Conservation (phyloP, 2,113 vertebrate species). For the Bubalus kerabau region DNA sequence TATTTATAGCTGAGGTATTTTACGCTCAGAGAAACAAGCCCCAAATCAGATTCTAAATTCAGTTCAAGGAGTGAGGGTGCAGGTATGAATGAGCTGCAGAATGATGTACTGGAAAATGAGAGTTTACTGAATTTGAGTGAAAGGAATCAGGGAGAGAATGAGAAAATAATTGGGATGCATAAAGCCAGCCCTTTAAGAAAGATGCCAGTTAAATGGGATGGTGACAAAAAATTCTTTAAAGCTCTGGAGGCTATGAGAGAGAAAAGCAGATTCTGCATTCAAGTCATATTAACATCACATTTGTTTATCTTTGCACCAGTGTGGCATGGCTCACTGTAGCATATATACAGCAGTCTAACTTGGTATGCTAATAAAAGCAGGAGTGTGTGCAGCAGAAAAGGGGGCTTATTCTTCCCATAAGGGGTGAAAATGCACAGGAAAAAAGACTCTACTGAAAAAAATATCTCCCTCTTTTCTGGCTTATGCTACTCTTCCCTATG, state of each 20-base stretch:
- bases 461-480: background rate
- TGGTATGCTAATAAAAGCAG: background rate
- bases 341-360: background rate
- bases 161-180: constrained; percentile 7
- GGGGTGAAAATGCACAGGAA: background rate
- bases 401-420: background rate
- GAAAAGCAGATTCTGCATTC: background rate
- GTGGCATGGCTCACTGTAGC: background rate
- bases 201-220: background rate
- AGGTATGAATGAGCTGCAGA: background rate
- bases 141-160: background rate
- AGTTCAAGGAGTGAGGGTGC: rapidly evolving
- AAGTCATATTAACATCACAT: background rate
- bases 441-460: background rate
- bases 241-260: background rate
- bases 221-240: background rate
- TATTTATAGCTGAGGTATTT: constrained; percentile 19
- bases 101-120: background rate
- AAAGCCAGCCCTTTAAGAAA: constrained; percentile 4
- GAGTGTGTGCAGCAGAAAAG: background rate
- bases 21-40: background rate
- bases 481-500: rapidly evolving
- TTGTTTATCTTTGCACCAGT: background rate
- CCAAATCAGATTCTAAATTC: background rate
- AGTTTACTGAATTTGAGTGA: background rate